Evolutionary conservation across 1,140 invertebrate genomes (phyloP), one percentile per base, ranked within the genome.

Genomic region (Anastrepha obliqua): DNA sequence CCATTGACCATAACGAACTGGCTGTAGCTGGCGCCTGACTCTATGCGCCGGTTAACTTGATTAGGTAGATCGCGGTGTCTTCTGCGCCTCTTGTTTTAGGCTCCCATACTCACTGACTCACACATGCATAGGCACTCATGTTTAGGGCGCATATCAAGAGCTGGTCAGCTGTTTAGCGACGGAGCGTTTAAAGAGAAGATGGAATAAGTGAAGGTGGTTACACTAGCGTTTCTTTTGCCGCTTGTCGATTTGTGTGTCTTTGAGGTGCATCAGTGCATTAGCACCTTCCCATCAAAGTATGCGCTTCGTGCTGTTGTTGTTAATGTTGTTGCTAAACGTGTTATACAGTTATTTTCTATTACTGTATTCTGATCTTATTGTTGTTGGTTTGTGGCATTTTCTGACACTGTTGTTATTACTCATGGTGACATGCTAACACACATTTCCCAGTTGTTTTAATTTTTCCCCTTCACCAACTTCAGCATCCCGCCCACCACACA

Each of bases 341-440:
- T 15, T 70, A 70, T 70, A 47, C 67, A 44, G 47, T 81, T 81
- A 55, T 55, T 55, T 58, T 7, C 9, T 81, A 51, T 55, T 81
- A 81, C 20, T 81, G 44, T 55, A 20, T 20, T 55, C 47, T 51
- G 15, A 51, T 15, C 5, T 81, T 20, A 29, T 55, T 51, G 4
- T 81, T 58, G 47, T 20, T 81, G 44, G 29, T 81, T 74, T 74
- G 9, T 67, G 9, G 64, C 42, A 47, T 39, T 74, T 74, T n/a
- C 9, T 47, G 70, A 44, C 42, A 74, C 47, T 74, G 70, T 74
- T 20, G 74, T 81, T 81, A 81, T 81, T n/a, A 58, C n/a, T 81
- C 74, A 55, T 81, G 74, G 51, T 58, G 74, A 55, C 74, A 81
- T 58, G 47, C 74, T 81, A 81, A 81, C 74, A 58, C 13, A 81